Percentiles rank a stretch among this genome's conserved stretches.
Evolutionary conservation across 92 coral and sea anemone species (phyloP).

Genomic region (Meandrina meandrites): DNA sequence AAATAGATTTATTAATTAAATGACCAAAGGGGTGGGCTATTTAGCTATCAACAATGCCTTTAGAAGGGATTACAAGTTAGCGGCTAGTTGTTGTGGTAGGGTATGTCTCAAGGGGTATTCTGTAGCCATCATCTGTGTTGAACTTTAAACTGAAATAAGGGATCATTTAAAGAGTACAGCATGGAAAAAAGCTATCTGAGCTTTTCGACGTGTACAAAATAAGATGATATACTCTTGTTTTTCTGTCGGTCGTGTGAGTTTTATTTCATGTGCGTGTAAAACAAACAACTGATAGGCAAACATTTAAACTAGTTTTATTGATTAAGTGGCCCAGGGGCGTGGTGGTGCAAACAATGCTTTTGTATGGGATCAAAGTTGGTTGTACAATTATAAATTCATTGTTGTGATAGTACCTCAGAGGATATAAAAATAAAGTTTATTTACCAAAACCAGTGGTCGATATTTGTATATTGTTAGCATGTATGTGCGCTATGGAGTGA

Average conservation of each 20-base stretch:
- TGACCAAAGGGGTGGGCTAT: neutral
- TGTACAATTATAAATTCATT: neutral
- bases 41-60: neutral
- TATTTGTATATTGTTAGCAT: too few species aligned
- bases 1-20: too few species aligned
- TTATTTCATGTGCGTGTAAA: neutral
- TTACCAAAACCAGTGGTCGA: neutral
- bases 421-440: neutral
- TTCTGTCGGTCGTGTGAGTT: neutral
- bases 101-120: neutral
- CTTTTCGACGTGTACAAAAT: neutral
- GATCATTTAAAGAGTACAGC: neutral
- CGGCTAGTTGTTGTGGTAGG: neutral
- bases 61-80: neutral
- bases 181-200: too few species aligned
- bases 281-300: neutral
- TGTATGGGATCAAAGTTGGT: neutral
- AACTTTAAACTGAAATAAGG: neutral
- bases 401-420: neutral
- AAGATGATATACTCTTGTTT: neutral
- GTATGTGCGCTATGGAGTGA: too few species aligned
- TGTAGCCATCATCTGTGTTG: neutral
- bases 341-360: neutral
- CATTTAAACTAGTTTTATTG: neutral
- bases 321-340: slow-evolving; percentile 7